phyloP scores from a whole-genome alignment of 2,888 invertebrate genomes.

The Aphidoletes aphidimyza region DNA sequence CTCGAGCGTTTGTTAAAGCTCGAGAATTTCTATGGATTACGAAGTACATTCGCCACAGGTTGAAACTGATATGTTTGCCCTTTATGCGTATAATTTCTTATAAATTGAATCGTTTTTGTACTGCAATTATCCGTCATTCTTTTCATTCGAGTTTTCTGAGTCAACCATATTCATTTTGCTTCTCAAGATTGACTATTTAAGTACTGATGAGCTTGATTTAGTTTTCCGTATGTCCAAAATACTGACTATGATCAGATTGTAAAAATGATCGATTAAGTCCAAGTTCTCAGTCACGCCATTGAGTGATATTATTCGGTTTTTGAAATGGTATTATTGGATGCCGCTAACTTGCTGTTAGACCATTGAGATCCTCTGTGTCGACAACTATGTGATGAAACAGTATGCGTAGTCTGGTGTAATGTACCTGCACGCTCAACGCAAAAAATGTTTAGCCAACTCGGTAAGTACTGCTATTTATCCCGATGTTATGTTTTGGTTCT shows the following conservation, averaged over 20 bases:
- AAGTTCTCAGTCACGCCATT: neutral
- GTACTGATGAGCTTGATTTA: neutral
- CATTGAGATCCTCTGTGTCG: constrained; percentile 96
- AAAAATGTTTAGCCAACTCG: constrained; percentile 96
- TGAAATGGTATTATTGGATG: too few relatives aligned
- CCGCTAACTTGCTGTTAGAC: constrained; percentile 88
- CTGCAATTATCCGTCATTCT: too few relatives aligned
- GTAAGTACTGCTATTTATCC: constrained; percentile 92
- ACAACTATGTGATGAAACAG: constrained; percentile 93
- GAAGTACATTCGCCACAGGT: constrained; percentile 4
- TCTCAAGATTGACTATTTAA: neutral
- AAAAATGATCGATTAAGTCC: neutral
- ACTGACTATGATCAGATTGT: neutral
- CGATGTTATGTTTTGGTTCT: too few relatives aligned
- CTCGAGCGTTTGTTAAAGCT: neutral
- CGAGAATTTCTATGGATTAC: neutral
- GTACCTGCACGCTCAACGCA: constrained; percentile 96
- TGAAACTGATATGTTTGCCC: neutral
- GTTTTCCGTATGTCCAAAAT: neutral
- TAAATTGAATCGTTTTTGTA: neutral
- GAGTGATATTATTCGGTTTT: too few relatives aligned
- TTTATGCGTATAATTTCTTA: neutral
- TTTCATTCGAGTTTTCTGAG: too few relatives aligned
- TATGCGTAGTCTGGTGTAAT: constrained; percentile 97
- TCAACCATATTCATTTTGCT: neutral